phyloP scores from a whole-genome alignment of 2,888 invertebrate genomes.

The Drosophila parthenogenetica region DNA sequence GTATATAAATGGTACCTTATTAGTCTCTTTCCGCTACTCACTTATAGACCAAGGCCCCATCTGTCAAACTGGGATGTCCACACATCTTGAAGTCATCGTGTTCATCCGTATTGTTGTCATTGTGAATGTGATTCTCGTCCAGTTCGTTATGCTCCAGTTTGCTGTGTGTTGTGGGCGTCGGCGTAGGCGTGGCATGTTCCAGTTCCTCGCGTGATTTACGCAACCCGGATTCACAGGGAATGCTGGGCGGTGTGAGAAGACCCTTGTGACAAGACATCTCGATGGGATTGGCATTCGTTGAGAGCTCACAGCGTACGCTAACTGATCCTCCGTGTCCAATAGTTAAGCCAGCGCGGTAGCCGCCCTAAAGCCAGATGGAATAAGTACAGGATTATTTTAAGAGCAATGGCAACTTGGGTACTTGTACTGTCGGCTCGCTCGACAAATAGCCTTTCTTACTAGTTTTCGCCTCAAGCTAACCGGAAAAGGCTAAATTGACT shows the following conservation, averaged over 20 bases:
- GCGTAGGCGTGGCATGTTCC: slow-evolving; percentile 55
- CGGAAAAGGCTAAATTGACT: too few species aligned
- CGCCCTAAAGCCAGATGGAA: slow-evolving; percentile 86
- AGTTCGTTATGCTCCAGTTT: slow-evolving; percentile 70
- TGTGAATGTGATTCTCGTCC: slow-evolving; percentile 60
- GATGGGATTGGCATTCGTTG: slow-evolving; percentile 86
- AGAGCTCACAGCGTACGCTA: slow-evolving; percentile 89
- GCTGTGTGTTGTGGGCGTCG: slow-evolving; percentile 33
- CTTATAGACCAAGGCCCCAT: slow-evolving; percentile 91
- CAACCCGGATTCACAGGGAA: slow-evolving; percentile 83
- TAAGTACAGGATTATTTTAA: not conserved
- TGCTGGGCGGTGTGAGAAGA: slow-evolving; percentile 78
- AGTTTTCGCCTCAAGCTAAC: too few species aligned
- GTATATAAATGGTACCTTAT: too few species aligned
- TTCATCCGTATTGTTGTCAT: slow-evolving; percentile 75
- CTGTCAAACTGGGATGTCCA: slow-evolving; percentile 87
- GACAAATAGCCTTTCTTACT: too few species aligned
- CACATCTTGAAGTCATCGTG: slow-evolving; percentile 81
- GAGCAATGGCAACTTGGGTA: too few species aligned
- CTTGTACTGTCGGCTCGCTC: too few species aligned
- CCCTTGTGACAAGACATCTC: slow-evolving; percentile 84
- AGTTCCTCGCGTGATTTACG: slow-evolving; percentile 83
- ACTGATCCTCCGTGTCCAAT: slow-evolving; percentile 93
- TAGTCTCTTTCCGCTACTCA: slow-evolving; percentile 48
- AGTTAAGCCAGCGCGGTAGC: slow-evolving; percentile 91